Base-by-base conservation (phyloP, 2,113 vertebrate genomes). In the Xenopus borealis region DNA sequence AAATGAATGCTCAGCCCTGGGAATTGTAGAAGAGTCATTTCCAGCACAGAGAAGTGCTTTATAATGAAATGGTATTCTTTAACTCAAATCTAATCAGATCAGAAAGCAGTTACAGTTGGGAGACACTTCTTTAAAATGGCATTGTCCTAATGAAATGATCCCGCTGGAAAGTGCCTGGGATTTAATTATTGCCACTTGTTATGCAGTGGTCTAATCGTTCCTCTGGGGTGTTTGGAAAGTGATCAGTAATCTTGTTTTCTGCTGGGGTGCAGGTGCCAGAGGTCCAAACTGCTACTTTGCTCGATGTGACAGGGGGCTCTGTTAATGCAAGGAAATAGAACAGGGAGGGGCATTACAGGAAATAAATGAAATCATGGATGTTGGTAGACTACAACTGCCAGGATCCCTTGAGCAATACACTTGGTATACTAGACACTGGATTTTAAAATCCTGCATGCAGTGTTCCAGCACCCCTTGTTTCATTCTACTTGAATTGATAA, bases 211-310 rank as follows among this genome's bases (percentile, higher is more conserved):
- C 16, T 55, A 55, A 55, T 8, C 16, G 53, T 55, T 55, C 7
- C 53, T n/a, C 16, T 4, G 14, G 16, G 5, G 53, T n/a, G 14
- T 66, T 58, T 20, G 10, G 71, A 66, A 58, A 66, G 52, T 53
- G 62, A 65, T 65, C 62, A 20, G 8, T 62, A 73, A 66, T 73
- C 50, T 27, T 62, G 57, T 73, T 73, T 45, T 27, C 23, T 27
- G 23, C n/a, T 27, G 23, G 23, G 23, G 23, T 27, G 23, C 23
- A 27, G 30, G 40, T 46, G 13, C 70, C 20, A 27, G 16, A 4
- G 33, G 33, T 6, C 33, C 33, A 9, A 40, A 9, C 33, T 40
- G 33, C 33, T 40, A 40, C 5, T 40, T 6, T 40, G 33, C 33
- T 9, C 33, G 33, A 40, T 2, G 33, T 40, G 33, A 40, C 33